Base-by-base conservation (phyloP, 2,888 invertebrate species). In the Epinotia nisella region DNA sequence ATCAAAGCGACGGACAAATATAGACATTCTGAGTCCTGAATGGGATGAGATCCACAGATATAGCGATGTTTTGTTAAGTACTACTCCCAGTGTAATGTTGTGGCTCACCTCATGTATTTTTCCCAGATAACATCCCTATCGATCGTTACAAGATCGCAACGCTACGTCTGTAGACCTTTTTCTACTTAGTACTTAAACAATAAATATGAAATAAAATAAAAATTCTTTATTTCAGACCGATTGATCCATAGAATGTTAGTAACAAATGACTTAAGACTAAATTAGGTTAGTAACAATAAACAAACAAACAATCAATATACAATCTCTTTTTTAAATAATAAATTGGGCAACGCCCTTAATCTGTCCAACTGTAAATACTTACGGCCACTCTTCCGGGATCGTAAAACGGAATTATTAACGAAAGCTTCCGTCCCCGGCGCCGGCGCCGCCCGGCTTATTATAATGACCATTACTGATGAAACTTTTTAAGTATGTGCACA, bases 341-440 rank as follows among this genome's bases (percentile, higher is more conserved):
- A n/a, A n/a, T n/a, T n/a, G n/a, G n/a, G n/a, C n/a, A n/a, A n/a
- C n/a, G n/a, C n/a, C n/a, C n/a, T n/a, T n/a, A n/a, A n/a, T n/a
- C n/a, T n/a, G n/a, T n/a, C n/a, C n/a, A n/a, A n/a, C n/a, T n/a
- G n/a, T n/a, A n/a, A n/a, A n/a, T n/a, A n/a, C n/a, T n/a, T n/a
- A n/a, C n/a, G n/a, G n/a, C n/a, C n/a, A 49, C 49, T 49, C n/a
- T 15, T n/a, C 49, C 49, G n/a, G n/a, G 49, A 49, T 39, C 64
- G 71, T 71, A 71, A 65, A 70, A 65, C 71, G 51, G 65, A 71
- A 71, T 71, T 71, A 71, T 71, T 71, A 71, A 71, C 51, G 56
- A 64, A 35, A n/a, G 21, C 58, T n/a, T 19, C 24, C 56, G 1
- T 1, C 21, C 24, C 7, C 21, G 41, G 19, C 13, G 19, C 7